A percentile compares a stretch with the other conserved stretches of the same genome.
phyloP scores from a whole-genome alignment of 2,888 invertebrate genomes.

The Chirona hameri region DNA sequence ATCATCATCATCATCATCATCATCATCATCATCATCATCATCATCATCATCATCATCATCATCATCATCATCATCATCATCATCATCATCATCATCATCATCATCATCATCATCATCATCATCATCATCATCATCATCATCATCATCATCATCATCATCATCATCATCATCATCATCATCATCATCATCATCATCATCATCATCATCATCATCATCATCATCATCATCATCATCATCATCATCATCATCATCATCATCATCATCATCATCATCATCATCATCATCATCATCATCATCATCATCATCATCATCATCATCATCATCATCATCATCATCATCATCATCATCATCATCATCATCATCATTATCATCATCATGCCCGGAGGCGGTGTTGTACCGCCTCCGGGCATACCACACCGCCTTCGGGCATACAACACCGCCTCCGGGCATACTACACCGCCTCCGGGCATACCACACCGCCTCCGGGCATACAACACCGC shows the following conservation, averaged over 20 bases:
- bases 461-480: too few species aligned
- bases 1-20: constrained; percentile 22
- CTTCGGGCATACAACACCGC: too few species aligned
- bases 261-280: constrained; percentile 2
- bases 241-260: not conserved
- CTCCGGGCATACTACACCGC: too few species aligned
- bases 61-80: not conserved
- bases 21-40: constrained; percentile 11
- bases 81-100: not conserved
- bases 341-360: not conserved
- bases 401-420: too few species aligned
- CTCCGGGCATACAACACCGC: too few species aligned
- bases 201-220: not conserved
- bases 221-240: not conserved
- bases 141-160: not conserved
- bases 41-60: not conserved
- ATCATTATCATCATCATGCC: constrained; percentile 10
- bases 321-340: not conserved
- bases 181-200: constrained; percentile 1
- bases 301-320: constrained; percentile 4
- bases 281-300: not conserved
- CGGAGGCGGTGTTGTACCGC: too few species aligned
- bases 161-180: not conserved
- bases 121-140: not conserved
- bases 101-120: not conserved